Conservation (phyloP, 2,113 vertebrate genomes). For the Eulemur macaco region DNA sequence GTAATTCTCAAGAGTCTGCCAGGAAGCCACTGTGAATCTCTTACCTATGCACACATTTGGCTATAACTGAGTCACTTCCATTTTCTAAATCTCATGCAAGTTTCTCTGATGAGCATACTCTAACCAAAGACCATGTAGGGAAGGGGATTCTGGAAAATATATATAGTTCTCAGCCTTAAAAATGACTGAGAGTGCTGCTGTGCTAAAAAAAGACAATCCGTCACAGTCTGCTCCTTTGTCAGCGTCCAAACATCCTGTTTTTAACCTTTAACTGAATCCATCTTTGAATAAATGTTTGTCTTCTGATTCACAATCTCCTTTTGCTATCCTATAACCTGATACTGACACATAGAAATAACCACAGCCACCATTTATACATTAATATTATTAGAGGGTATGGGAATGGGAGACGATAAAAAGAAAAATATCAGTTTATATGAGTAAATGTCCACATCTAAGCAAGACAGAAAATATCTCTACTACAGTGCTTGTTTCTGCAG, state of each 20-base stretch:
- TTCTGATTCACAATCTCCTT: background rate
- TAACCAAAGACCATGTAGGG: background rate
- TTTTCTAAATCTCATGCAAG: background rate
- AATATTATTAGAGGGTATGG: background rate
- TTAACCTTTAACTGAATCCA: background rate
- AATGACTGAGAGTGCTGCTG: background rate
- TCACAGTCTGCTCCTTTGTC: background rate
- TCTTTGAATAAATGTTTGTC: background rate
- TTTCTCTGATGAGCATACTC: background rate
- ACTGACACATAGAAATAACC: background rate
- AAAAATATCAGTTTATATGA: background rate
- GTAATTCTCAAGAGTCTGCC: background rate
- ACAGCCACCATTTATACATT: background rate
- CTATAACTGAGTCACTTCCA: background rate
- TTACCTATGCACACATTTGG: background rate
- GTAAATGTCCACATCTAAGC: background rate
- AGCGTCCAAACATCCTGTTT: background rate
- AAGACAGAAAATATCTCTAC: background rate
- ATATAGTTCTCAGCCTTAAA: background rate
- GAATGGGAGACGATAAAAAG: background rate
- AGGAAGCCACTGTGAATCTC: background rate
- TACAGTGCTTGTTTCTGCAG: background rate
- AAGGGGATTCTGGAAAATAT: background rate
- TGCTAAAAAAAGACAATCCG: background rate
- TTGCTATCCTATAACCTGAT: background rate